Percentiles rank a stretch among this genome's conserved stretches.
Conservation (phyloP, 2,113 vertebrate genomes). For the Cavia aperea region DNA sequence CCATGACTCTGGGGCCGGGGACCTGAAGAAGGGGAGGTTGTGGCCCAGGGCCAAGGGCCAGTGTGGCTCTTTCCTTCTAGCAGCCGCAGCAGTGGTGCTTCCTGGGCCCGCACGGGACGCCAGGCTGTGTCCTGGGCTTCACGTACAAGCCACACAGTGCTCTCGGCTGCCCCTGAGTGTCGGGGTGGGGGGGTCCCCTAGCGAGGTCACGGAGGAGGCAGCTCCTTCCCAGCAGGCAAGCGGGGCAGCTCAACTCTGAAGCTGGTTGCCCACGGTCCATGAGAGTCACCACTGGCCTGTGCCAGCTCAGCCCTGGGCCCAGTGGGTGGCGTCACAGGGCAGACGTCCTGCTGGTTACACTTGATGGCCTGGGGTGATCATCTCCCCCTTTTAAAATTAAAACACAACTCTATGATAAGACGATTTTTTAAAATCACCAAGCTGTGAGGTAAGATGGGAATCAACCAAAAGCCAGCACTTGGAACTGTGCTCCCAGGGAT, state of each 20-base stretch:
- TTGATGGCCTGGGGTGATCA: fast-evolving
- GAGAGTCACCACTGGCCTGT: background rate
- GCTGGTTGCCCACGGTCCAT: no score
- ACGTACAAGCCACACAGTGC: fast-evolving
- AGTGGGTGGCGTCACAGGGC: background rate
- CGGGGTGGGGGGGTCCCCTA: fast-evolving
- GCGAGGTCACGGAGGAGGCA: background rate
- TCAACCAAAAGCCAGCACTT: fast-evolving
- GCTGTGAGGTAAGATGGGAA: no score
- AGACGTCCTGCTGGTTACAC: fast-evolving
- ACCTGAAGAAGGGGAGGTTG: fast-evolving
- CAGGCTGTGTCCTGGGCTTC: background rate
- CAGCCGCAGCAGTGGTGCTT: fast-evolving
- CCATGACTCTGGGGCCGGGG: no score
- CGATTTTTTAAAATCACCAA: background rate
- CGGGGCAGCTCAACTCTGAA: fast-evolving
- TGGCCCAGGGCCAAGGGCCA: background rate
- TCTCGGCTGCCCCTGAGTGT: background rate
- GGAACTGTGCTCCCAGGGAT: fast-evolving
- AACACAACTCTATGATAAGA: fast-evolving
- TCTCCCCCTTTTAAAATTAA: background rate
- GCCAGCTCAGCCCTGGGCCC: background rate
- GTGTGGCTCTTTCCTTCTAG: background rate
- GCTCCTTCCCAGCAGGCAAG: background rate
- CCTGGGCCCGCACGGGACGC: fast-evolving